Percentiles rank a stretch among this genome's conserved stretches.
Evolutionary conservation across 2,888 invertebrate genomes (phyloP).

Genomic region (Isotomurus palustris): DNA sequence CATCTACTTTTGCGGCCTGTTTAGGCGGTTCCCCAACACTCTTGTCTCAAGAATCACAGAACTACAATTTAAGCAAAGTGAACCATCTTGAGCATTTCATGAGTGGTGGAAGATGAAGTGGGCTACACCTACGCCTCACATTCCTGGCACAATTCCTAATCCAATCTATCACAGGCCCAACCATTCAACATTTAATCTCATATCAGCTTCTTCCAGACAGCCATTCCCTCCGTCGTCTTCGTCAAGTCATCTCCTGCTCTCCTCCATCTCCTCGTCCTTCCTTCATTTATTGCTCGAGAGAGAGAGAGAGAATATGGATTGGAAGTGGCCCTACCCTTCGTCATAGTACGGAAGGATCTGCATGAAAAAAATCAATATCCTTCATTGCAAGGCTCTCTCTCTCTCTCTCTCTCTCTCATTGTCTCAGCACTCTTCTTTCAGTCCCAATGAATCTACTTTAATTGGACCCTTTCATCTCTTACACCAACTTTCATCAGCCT

Average conservation of each 20-base stretch:
- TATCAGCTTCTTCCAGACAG: constrained; percentile 1
- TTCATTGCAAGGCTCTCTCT: too few species aligned
- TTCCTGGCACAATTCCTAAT: neutral
- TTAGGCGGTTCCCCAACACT: constrained; percentile 8
- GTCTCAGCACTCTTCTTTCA: too few species aligned
- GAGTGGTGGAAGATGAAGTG: neutral
- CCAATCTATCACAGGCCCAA: neutral
- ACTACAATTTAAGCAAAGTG: neutral
- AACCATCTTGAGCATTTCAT: neutral
- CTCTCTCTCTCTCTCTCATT: too few species aligned
- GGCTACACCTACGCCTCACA: neutral
- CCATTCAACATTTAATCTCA: neutral
- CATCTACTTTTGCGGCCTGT: constrained; percentile 15
- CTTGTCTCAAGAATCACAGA: constrained; percentile 3
- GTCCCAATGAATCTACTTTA: too few species aligned
- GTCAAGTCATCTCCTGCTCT: neutral
- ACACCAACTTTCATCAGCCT: too few species aligned
- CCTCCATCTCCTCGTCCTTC: neutral
- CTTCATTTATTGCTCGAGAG: neutral
- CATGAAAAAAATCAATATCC: too few species aligned
- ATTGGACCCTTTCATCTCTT: too few species aligned
- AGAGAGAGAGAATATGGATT: neutral
- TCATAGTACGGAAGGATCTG: too few species aligned
- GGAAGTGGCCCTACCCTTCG: neutral
- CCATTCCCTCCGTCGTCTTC: neutral